Conservation (phyloP, 2,113 vertebrate genomes). For the Petrocephalus microphthalmus region DNA sequence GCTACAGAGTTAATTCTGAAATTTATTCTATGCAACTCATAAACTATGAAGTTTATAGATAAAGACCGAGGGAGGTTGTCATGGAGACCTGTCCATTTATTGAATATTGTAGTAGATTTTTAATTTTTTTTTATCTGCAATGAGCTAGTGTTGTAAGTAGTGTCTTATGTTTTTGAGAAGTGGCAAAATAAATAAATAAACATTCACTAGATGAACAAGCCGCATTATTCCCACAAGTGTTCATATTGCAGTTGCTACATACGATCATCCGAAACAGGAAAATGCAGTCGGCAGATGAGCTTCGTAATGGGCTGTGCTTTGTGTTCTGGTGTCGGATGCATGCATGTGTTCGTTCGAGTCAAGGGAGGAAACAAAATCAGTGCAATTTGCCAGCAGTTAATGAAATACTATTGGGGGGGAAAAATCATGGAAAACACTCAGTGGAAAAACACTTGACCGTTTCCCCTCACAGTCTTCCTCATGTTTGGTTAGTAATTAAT, state of each 20-base stretch:
- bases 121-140: neutral
- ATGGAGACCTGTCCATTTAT: neutral
- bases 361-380: neutral
- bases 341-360: neutral
- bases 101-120: neutral
- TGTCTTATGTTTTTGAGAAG: neutral
- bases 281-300: neutral
- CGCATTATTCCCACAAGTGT: too few relatives aligned
- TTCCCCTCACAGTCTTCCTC: neutral
- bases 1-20: neutral
- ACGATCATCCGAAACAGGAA: neutral
- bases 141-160: neutral
- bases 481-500: constrained; percentile 12
- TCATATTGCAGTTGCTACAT: neutral
- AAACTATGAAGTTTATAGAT: neutral
- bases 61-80: neutral
- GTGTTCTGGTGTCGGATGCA: neutral
- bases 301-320: neutral
- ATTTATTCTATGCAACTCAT: neutral
- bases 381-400: neutral
- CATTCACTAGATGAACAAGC: neutral
- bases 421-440: neutral
- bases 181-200: neutral
- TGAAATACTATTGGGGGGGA: neutral
- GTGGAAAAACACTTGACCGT: neutral